A percentile compares a stretch with the other conserved stretches of the same genome.
Conservation (phyloP, 2,113 vertebrate species). For the Narcine bancroftii region DNA sequence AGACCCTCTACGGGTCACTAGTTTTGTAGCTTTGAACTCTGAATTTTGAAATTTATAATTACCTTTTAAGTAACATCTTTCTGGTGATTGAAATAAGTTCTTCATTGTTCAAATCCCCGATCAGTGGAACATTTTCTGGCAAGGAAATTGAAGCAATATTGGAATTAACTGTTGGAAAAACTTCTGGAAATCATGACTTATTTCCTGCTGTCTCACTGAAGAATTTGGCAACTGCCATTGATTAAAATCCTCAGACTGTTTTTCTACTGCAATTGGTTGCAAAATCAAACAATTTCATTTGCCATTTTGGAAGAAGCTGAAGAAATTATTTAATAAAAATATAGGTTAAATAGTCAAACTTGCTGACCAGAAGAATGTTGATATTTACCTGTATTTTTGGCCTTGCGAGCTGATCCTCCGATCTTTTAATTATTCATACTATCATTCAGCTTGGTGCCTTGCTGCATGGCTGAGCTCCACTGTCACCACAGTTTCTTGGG, state of each 20-base stretch:
- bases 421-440: too few species aligned
- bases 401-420: too few species aligned
- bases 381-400: too few species aligned
- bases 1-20: not conserved
- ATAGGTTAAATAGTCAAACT: too few species aligned
- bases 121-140: not conserved
- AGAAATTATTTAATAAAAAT: not conserved
- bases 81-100: not conserved
- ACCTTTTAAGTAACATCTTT: not conserved
- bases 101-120: not conserved
- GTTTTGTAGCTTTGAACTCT: not conserved
- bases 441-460: too few species aligned
- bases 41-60: not conserved
- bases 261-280: not conserved
- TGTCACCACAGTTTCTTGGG: too few species aligned
- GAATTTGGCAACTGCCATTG: not conserved
- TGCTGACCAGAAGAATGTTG: too few species aligned
- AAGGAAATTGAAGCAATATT: not conserved
- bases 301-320: not conserved
- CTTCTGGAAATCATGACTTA: conserved; percentile 1
- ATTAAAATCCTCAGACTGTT: not conserved
- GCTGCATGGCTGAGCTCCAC: too few species aligned
- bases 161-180: not conserved
- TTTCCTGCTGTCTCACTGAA: not conserved
- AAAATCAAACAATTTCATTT: not conserved